Evolutionary conservation across 2,797 vertebrate genomes (phyloP).

Genomic region (Hemibagrus guttatus): DNA sequence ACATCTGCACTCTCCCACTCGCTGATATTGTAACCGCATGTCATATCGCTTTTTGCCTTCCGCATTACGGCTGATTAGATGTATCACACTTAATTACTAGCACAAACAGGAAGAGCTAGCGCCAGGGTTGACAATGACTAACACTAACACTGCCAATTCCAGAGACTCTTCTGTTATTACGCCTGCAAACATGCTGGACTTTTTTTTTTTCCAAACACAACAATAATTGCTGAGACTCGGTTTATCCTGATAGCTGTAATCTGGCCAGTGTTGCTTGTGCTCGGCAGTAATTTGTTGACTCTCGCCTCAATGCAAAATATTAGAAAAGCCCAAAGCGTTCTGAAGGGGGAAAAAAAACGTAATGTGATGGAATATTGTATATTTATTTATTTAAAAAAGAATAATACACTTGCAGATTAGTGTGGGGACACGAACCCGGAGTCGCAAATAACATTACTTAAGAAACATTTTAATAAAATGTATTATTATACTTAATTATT

Average conservation of each 20-base stretch:
- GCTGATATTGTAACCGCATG: slow-evolving; percentile 48
- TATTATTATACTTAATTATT: too few species aligned
- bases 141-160: slow-evolving; percentile 36
- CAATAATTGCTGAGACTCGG: slow-evolving; percentile 9
- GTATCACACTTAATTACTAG: slow-evolving; percentile 59
- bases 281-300: slow-evolving; percentile 4
- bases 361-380: too few species aligned
- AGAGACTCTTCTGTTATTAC: slow-evolving; percentile 35
- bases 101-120: slow-evolving; percentile 41
- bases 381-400: background rate
- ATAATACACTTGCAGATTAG: background rate
- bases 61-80: slow-evolving; percentile 57
- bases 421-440: background rate
- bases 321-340: background rate
- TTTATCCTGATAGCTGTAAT: slow-evolving; percentile 9
- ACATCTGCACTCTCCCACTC: slow-evolving; percentile 46
- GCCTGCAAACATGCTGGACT: slow-evolving; percentile 28
- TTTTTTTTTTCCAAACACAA: slow-evolving; percentile 8
- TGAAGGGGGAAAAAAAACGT: background rate
- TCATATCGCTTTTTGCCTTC: slow-evolving; percentile 54
- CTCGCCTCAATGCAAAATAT: background rate
- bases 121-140: slow-evolving; percentile 39
- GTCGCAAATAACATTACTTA: background rate
- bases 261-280: background rate
- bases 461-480: background rate